Percentiles rank a stretch among this genome's conserved stretches.
phyloP scores from a whole-genome alignment of 2,888 invertebrate species.

The Heliconius cydno region DNA sequence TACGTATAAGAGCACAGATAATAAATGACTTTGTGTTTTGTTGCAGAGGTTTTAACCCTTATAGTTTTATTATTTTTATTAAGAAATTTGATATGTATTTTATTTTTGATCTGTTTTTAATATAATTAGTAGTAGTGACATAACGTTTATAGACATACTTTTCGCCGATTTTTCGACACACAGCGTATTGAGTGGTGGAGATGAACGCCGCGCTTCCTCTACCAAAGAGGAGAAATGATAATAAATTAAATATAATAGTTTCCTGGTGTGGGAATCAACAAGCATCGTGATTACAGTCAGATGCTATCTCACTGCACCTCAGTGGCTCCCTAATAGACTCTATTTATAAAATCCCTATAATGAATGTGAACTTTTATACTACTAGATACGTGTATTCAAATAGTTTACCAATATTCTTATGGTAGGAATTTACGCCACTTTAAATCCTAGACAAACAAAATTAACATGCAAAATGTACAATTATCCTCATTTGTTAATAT shows the following conservation, averaged over 20 bases:
- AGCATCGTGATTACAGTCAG: no score
- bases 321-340: no score
- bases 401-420: background rate
- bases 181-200: no score
- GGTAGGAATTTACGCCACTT: background rate
- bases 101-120: background rate
- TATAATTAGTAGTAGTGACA: background rate
- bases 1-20: slow-evolving; percentile 42
- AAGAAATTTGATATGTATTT: background rate
- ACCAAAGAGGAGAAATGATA: no score
- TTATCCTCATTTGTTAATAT: slow-evolving; percentile 26
- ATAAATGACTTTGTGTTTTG: slow-evolving; percentile 40
- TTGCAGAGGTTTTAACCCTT: slow-evolving; percentile 22
- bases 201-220: no score
- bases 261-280: no score
- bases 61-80: slow-evolving; percentile 3
- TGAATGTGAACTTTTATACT: no score
- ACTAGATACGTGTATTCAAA: background rate
- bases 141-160: background rate
- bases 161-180: no score
- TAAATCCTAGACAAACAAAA: slow-evolving; percentile 6
- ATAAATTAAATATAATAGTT: no score
- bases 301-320: no score
- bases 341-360: no score
- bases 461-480: slow-evolving; percentile 3